A percentile compares a stretch with the other conserved stretches of the same genome.
These are phyloP conservation scores for Ctenosaura bakeri DNA, from an alignment of 2,797 vertebrate genomes.

Conservation along the genomic window DNA sequence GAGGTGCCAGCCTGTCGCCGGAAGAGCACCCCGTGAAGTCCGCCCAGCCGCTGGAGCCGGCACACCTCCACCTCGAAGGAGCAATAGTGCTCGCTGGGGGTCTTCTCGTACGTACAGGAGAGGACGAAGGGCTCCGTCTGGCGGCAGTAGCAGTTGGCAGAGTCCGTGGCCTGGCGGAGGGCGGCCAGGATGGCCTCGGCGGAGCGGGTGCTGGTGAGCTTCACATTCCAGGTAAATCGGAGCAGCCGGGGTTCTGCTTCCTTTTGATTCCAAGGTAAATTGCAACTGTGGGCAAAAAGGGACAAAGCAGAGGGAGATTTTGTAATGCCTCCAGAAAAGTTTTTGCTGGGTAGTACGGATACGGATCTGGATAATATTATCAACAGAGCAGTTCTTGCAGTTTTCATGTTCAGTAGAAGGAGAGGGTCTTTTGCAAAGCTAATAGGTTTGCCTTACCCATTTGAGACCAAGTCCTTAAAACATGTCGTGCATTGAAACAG, in stretches of 20 bases:
- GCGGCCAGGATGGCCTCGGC: constrained; percentile 88
- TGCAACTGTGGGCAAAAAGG: constrained; percentile 82
- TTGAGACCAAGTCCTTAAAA: no score
- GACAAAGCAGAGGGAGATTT: no score
- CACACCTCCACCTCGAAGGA: constrained; percentile 91
- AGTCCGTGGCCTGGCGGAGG: constrained; percentile 86
- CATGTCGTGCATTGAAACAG: no score
- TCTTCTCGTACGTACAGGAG: constrained; percentile 88
- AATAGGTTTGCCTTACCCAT: no score
- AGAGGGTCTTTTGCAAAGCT: no score
- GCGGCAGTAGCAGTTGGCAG: constrained; percentile 87
- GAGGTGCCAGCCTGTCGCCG: constrained; percentile 89
- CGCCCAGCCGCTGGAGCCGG: constrained; percentile 86
- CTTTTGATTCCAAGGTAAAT: constrained; percentile 96
- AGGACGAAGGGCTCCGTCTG: constrained; percentile 90
- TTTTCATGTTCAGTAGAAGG: no score
- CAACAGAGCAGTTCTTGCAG: no score
- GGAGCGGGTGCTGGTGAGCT: constrained; percentile 86
- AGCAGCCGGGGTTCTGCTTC: constrained; percentile 91
- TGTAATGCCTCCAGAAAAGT: no score
- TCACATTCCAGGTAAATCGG: constrained; percentile 93
- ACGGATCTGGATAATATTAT: no score
- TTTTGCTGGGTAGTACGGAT: no score
- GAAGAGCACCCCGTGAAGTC: constrained; percentile 88
- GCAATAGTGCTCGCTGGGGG: constrained; percentile 84